Percentiles rank a stretch among this genome's conserved stretches.
Evolutionary conservation across 2,888 invertebrate species (phyloP).

Genomic region (Entomobrya multifasciata): DNA sequence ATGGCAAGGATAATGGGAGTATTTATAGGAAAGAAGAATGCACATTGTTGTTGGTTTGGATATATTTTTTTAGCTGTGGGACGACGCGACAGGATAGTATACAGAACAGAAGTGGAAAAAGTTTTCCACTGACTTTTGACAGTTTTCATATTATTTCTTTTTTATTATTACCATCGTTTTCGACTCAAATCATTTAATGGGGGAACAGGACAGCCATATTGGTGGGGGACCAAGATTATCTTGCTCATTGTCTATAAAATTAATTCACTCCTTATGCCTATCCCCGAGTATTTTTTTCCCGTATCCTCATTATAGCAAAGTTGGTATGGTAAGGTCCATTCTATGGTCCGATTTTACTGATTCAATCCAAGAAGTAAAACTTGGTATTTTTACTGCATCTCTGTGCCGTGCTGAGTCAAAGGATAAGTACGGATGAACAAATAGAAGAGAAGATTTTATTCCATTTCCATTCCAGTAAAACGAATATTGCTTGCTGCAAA

Average conservation of each 20-base stretch:
- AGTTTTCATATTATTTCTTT: constrained; percentile 71
- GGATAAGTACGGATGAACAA: constrained; percentile 27
- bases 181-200: constrained; percentile 72
- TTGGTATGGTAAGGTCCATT: not conserved
- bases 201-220: constrained; percentile 21
- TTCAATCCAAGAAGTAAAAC: not conserved
- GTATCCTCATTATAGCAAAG: constrained; percentile 33
- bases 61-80: not conserved
- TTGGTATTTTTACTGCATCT: not conserved
- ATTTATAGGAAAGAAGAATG: not conserved
- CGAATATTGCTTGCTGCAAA: constrained; percentile 40
- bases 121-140: constrained; percentile 73
- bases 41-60: constrained; percentile 12
- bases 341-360: not conserved
- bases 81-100: not conserved
- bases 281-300: not conserved
- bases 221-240: constrained; percentile 61
- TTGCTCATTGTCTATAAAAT: constrained; percentile 72
- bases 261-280: constrained; percentile 55
- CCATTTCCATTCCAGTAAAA: constrained; percentile 41
- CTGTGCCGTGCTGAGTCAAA: too few species aligned
- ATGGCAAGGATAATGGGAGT: constrained; percentile 6
- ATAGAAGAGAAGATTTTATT: too few species aligned
- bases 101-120: constrained; percentile 42
- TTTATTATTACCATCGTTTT: constrained; percentile 69